Percentiles rank a stretch among this genome's conserved stretches.
Evolutionary conservation across 2,888 invertebrate species (phyloP).

Genomic region (Phrixothrix hirtus): DNA sequence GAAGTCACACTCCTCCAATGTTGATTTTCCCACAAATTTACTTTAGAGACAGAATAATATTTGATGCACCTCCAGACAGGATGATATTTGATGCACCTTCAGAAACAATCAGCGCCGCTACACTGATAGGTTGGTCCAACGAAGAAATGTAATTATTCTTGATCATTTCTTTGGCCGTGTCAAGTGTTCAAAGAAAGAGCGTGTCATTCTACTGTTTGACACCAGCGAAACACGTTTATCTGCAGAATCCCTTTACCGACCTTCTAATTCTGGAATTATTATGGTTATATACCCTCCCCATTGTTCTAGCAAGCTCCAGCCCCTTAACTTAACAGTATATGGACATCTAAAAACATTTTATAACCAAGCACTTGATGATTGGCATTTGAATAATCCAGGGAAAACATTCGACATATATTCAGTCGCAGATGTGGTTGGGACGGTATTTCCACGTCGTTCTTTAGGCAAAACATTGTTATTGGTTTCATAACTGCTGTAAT

Average conservation of each 20-base stretch:
- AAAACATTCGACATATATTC: conserved; percentile 4
- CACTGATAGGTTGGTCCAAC: conserved; percentile 2
- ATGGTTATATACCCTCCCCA: conserved; percentile 6
- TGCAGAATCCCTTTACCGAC: neutral
- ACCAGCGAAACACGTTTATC: neutral
- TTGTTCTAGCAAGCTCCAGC: neutral
- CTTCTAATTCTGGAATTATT: neutral
- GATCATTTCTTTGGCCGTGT: neutral
- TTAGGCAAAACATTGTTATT: neutral
- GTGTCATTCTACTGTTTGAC: neutral
- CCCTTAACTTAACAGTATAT: conserved; percentile 1
- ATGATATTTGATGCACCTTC: too few species aligned
- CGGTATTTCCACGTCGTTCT: too few species aligned
- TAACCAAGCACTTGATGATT: conserved; percentile 1
- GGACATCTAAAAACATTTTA: conserved; percentile 5
- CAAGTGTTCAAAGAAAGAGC: neutral
- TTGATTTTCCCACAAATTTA: too few species aligned
- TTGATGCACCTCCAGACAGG: neutral
- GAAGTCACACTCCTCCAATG: too few species aligned
- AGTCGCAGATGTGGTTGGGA: neutral
- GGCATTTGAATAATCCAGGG: conserved; percentile 5
- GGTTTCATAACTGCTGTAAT: neutral
- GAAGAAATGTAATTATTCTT: neutral
- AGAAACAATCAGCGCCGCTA: neutral
- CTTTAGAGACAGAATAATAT: too few species aligned